Evolutionary conservation across 2,113 vertebrate species (phyloP), one percentile per base, ranked within the genome.

Genomic region (Notechis scutatus): DNA sequence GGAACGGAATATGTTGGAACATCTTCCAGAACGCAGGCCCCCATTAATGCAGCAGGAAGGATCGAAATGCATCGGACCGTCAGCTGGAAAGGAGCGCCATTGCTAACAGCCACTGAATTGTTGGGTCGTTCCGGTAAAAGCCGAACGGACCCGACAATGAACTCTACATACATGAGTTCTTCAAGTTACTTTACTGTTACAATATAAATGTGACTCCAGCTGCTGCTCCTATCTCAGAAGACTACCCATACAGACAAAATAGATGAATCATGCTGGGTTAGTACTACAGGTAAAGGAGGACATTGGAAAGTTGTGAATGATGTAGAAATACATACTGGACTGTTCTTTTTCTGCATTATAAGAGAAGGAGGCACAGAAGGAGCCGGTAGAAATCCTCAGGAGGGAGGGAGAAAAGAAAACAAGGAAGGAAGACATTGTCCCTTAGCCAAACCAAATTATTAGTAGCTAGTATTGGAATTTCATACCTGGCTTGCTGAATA

Each of bases 401-500:
- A 5, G 2, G 29, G n/a, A 74, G 15, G n/a, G 1, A 20, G 12
- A 15, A 20, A 74, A 39, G 69, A 2, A 74, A 23, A 9, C 10
- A 87, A 87, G 24, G 42, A 86, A 81, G 29, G 3, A 54, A 34
- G 20, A 45, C 15, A 88, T 74, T 74, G 23, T 29, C 7, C 14
- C 59, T 55, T 52, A 88, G 2, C 23, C 34, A 85, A 26, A 92
- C 10, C 64, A 56, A 47, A 52, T 74, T 90, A 90, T 92, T 90
- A 87, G 87, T 92, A 18, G 52, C 5, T 9, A 2, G 0, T 0
- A 4, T 2, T 81, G 47, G 26, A 20, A 18, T 55, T 93, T 91
- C 94, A 23, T 98, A 99, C 99, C 99, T 99, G 88, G 99, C 99
- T 97, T 99, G 99, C 93, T 99, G 99, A 97, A 99, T 99, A 95